Base-by-base conservation (phyloP, 2,113 vertebrate genomes). In the Myocastor coypus region DNA sequence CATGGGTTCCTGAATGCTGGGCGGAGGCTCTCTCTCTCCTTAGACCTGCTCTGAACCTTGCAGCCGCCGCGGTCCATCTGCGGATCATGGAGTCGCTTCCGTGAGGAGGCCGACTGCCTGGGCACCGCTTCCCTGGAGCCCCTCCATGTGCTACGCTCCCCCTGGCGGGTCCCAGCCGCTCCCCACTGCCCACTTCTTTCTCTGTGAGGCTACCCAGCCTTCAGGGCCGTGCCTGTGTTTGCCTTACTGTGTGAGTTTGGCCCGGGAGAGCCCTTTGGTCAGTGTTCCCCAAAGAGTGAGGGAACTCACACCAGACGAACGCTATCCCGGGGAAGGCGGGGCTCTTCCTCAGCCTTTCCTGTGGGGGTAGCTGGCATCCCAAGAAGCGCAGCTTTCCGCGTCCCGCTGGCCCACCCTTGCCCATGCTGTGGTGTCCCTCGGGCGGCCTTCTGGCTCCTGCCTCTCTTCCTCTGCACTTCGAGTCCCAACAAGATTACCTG, bases 61-160 rank as follows among this genome's bases (percentile, higher is more conserved):
- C 30, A 1, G 37, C n/a, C 50, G 50, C 37, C 5, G 7, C 3
- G 13, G 40, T 28, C 50, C 4, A 3, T 46, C 28, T 77, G 63
- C 14, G n/a, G 59, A 57, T 22, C 78, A 19, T 16, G 32, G 24
- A 32, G 22, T n/a, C 12, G 7, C 61, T 83, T 68, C 63, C n/a
- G 12, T 7, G 34, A 42, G 55, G 17, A 7, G n/a, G 9, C 34
- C 83, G 77, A 75, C 52, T 55, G 9, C 20, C 8, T n/a, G 10
- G 50, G 28, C 46, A 2, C 50, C 7, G 7, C 19, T 68, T n/a
- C 28, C 17, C 17, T n/a, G n/a, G 7, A 0, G 3, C 9, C 30
- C 64, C 10, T 0, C 4, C 34, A 50, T 6, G n/a, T 59, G 4
- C 34, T 9, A 0, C 24, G 55, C 30, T 55, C 57, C 42, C 24